Base-by-base conservation (phyloP, 2,113 vertebrate species). In the Tenrec ecaudatus region DNA sequence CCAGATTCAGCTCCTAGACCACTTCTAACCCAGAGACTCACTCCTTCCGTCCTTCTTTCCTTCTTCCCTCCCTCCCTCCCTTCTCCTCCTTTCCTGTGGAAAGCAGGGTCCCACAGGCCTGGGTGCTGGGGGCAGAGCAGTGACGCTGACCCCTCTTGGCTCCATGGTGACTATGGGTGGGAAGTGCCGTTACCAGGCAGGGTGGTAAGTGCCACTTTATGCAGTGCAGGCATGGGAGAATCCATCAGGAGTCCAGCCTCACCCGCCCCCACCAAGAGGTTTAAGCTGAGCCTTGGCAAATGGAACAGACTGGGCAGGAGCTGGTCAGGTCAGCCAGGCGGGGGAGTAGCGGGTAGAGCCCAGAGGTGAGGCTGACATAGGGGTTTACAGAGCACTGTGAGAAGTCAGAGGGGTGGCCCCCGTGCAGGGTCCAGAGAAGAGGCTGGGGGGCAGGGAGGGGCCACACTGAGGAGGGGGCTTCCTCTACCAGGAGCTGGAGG, bases 341-440 rank as follows among this genome's bases (percentile, higher is more conserved):
- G 85, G 78, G 33, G 8, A 58, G 43, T 27, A 43, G 40, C 20
- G 31, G n/a, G 17, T 57, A 58, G n/a, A 87, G 86, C 38, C 80
- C 62, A 66, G 85, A 89, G 82, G 66, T 57, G 40, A 79, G 38
- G 33, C 62, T 38, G 33, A 10, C 11, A 9, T 23, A n/a, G 77
- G 43, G 69, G 38, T 68, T 89, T 80, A 64, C 79, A 90, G 69
- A 86, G 89, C 47, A 64, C 22, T 75, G 64, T 82, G 64, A 75
- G 90, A 82, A 23, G 12, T 43, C 77, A 71, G 58, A n/a, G 62
- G 83, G 23, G 25, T 11, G 25, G 40, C 40, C 7, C 4, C 40
- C 7, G 40, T 40, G 62, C n/a, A 38, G 25, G 64, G 25, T 66
- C 43, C 33, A 29, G 57, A 64, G 82, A 77, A 36, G 76, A 82